A percentile compares a stretch with the other conserved stretches of the same genome.
Conservation (phyloP, 2,797 vertebrate genomes). For the Gymnoscopelus microlampas region DNA sequence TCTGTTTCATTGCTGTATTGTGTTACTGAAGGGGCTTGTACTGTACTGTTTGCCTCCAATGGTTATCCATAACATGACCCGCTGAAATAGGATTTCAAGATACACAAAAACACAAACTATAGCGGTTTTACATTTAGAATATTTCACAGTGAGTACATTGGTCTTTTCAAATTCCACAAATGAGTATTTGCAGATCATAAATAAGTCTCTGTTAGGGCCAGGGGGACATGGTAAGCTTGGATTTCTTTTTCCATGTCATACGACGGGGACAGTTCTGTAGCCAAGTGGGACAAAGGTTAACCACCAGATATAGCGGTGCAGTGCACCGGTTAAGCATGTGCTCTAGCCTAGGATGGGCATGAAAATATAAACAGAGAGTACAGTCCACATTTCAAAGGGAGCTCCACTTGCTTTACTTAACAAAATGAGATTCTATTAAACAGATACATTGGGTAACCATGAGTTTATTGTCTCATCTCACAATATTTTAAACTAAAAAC, state of each 20-base stretch:
- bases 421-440: background rate
- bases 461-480: no score
- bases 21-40: background rate
- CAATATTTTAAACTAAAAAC: no score
- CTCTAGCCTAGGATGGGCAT: conserved; percentile 48
- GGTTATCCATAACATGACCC: conserved; percentile 14
- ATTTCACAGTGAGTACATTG: background rate
- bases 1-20: background rate
- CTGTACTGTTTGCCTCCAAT: conserved; percentile 4
- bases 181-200: conserved; percentile 48
- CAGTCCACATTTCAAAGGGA: conserved; percentile 14
- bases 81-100: conserved; percentile 3
- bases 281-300: conserved; percentile 85
- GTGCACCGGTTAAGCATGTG: conserved; percentile 61
- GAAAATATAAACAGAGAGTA: conserved; percentile 75
- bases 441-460: background rate
- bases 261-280: conserved; percentile 73
- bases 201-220: conserved; percentile 20
- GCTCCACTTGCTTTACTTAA: background rate
- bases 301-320: conserved; percentile 77
- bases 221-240: conserved; percentile 49
- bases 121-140: background rate
- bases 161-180: conserved; percentile 22
- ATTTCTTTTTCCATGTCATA: conserved; percentile 84
- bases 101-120: background rate